A percentile compares a stretch with the other conserved stretches of the same genome.
Conservation (phyloP, 2,797 vertebrate species). For the Synaphobranchus kaupii region DNA sequence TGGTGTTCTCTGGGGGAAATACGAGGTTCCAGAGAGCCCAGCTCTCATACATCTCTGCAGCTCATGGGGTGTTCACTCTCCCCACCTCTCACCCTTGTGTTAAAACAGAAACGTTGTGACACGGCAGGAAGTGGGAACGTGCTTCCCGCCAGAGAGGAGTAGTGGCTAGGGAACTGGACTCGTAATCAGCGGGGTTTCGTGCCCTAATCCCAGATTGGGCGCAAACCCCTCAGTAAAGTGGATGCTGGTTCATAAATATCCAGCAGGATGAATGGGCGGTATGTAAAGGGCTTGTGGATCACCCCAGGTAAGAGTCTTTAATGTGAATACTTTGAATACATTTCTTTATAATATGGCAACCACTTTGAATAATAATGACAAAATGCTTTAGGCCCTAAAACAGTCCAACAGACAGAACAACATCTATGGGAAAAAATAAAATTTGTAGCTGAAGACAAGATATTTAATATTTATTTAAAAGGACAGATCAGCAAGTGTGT, state of each 20-base stretch:
- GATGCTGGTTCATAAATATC: background rate
- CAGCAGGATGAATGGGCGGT: background rate
- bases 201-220: background rate
- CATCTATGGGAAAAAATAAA: background rate
- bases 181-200: background rate
- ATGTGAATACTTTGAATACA: background rate
- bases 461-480: background rate
- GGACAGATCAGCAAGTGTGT: background rate
- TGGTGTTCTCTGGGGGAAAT: conserved; percentile 82
- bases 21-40: conserved; percentile 45
- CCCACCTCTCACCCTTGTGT: background rate
- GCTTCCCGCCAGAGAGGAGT: background rate
- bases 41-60: conserved; percentile 63
- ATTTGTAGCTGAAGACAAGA: background rate
- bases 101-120: background rate
- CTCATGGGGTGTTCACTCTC: conserved; percentile 88
- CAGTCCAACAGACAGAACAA: background rate
- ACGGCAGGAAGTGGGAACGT: background rate
- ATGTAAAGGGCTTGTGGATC: background rate
- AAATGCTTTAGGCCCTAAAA: background rate
- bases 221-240: too few relatives aligned
- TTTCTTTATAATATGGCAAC: background rate
- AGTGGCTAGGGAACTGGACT: background rate
- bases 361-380: background rate
- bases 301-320: background rate